Evolutionary conservation across 2,888 invertebrate species (phyloP).

Genomic region (Oscheius sp.): DNA sequence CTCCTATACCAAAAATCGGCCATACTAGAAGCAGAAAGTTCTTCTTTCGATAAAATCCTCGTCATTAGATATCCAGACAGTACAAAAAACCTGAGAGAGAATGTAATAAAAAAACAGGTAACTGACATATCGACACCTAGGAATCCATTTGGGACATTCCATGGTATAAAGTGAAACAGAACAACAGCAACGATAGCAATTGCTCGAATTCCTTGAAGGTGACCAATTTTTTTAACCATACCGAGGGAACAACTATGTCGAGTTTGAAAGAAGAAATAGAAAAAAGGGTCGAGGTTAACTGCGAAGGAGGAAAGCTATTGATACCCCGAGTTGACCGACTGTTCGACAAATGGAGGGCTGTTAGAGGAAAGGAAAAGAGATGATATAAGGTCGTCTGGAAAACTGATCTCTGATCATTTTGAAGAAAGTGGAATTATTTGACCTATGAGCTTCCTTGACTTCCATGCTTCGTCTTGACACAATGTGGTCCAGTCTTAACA

Average conservation of each 20-base stretch:
- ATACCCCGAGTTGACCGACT: no score
- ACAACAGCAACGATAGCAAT: constrained; percentile 10
- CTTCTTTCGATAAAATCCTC: background rate
- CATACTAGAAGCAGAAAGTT: background rate
- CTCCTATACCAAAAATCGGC: constrained; percentile 14
- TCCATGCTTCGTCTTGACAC: no score
- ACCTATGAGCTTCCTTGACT: no score
- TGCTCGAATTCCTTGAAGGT: constrained; percentile 1
- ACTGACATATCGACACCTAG: constrained; percentile 12
- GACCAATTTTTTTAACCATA: background rate
- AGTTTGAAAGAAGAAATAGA: background rate
- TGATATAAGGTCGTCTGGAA: no score
- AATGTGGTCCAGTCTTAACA: no score
- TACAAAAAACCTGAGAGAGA: constrained; percentile 11
- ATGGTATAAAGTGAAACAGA: background rate
- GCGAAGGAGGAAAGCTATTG: no score
- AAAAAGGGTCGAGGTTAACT: background rate
- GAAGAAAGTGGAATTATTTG: no score
- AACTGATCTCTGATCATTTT: no score
- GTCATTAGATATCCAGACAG: constrained; percentile 10
- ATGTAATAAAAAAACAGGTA: no score
- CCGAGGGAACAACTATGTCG: background rate
- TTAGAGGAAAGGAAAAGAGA: no score
- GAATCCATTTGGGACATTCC: constrained; percentile 11
- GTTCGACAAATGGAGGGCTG: no score